phyloP scores from a whole-genome alignment of 2,888 invertebrate species.

The Troides helena region DNA sequence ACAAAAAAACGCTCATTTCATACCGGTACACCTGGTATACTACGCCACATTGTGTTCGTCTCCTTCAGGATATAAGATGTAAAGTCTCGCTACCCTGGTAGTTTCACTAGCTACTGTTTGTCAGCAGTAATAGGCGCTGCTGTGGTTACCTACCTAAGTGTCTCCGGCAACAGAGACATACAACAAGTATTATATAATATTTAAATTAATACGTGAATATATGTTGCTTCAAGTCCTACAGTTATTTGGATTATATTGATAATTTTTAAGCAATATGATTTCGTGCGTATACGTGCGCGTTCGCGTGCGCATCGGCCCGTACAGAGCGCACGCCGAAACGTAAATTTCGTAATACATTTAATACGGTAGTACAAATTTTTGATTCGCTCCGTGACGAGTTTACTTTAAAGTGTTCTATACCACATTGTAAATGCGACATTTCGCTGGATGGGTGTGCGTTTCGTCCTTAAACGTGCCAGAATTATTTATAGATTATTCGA shows the following conservation, averaged over 20 bases:
- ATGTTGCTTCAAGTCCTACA: slow-evolving; percentile 66
- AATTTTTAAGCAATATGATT: slow-evolving; percentile 34
- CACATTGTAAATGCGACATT: slow-evolving; percentile 54
- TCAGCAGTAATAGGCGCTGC: too few species aligned
- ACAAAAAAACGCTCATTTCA: too few species aligned
- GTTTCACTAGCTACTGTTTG: too few species aligned
- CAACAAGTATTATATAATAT: too few species aligned
- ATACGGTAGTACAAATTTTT: slow-evolving; percentile 68
- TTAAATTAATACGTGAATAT: background rate
- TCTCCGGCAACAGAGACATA: too few species aligned
- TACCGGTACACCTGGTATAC: too few species aligned
- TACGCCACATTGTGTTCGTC: too few species aligned
- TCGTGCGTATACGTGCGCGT: background rate
- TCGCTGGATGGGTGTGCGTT: slow-evolving; percentile 51
- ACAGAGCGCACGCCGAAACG: slow-evolving; percentile 43
- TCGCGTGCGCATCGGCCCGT: slow-evolving; percentile 35
- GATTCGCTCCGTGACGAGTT: slow-evolving; percentile 64
- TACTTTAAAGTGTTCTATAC: slow-evolving; percentile 44
- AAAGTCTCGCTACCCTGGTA: too few species aligned
- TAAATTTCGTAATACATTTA: slow-evolving; percentile 43
- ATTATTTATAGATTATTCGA: slow-evolving; percentile 64
- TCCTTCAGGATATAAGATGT: too few species aligned
- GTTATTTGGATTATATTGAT: slow-evolving; percentile 46
- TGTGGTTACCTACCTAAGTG: too few species aligned
- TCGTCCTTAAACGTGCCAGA: slow-evolving; percentile 75